Base-by-base conservation (phyloP, 2,113 vertebrate genomes). In the Lynx canadensis region DNA sequence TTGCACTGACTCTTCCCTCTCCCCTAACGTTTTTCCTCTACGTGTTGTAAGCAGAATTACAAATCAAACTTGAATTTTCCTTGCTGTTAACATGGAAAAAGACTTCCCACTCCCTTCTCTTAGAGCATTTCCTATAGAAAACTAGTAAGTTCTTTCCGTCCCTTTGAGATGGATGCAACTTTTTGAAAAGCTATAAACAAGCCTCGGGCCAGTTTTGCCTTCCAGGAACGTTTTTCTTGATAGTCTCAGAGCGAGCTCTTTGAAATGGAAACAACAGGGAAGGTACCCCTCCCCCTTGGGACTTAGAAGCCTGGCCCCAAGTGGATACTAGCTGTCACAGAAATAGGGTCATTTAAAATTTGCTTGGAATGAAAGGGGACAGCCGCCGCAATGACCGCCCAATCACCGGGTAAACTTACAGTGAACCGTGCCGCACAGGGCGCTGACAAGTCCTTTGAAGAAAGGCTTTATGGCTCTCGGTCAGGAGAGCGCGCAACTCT, bases 201-300 rank as follows among this genome's bases (percentile, higher is more conserved):
- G 21, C 38, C 10, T 48, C 65, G 45, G 1, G 36, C 15, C 29
- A 2, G 89, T 19, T 27, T 60, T 5, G 13, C 29, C 11, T 1
- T 13, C 73, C 18, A 3, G 16, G 23, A 29, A 10, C 2, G 31
- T 38, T 68, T 31, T 14, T 11, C 16, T 14, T 14, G 12, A 10
- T 11, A 6, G 33, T 3, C 5, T 8, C 15, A 6, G n/a, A 36
- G 2, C 31, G 9, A 18, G 16, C 11, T 41, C 5, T 73, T 2
- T 12, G 63, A 55, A 41, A 55, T 7, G 68, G 4, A 13, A 12
- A 12, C 78, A 80, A 12, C 36, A 0, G 55, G 90, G 18, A 5
- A 29, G n/a, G 7, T 5, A 18, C 50, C 36, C 23, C 66, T 68
- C 13, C 79, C 65, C 50, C 66, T 14, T 8, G 38, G 38, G 18